These are phyloP conservation scores for Pseudomugil tenellus DNA, from an alignment of 2,797 vertebrate species.

Conservation along the genomic window DNA sequence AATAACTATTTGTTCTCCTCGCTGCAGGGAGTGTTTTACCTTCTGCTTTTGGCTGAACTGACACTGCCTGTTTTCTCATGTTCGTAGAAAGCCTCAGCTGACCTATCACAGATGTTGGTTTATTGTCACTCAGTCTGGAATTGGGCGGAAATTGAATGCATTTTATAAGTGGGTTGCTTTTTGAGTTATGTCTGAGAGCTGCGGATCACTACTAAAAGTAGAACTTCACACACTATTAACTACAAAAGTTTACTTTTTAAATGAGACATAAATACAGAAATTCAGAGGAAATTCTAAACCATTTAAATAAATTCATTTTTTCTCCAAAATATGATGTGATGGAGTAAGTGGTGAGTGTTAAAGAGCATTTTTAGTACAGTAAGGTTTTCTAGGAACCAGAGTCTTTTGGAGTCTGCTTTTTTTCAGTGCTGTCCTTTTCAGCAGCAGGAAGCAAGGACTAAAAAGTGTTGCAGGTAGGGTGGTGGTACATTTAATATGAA, in stretches of 20 bases:
- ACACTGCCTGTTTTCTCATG: slow-evolving; percentile 1
- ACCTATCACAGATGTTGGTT: neutral
- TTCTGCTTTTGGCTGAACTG: neutral
- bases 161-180: neutral
- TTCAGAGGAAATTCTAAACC: neutral
- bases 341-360: too few species aligned
- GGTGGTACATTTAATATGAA: too few species aligned
- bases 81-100: neutral
- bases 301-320: neutral
- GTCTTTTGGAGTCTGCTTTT: too few species aligned
- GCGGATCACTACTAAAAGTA: neutral
- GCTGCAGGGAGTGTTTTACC: slow-evolving; percentile 7
- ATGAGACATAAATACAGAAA: neutral
- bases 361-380: too few species aligned
- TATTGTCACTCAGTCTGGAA: neutral
- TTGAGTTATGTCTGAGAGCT: neutral
- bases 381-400: too few species aligned
- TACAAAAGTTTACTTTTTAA: neutral
- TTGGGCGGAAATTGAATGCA: neutral
- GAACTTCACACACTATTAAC: neutral
- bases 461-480: too few species aligned
- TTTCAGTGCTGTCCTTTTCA: too few species aligned
- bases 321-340: neutral
- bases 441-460: too few species aligned
- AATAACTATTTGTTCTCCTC: slow-evolving; percentile 10